These are phyloP conservation scores for Myotis brandtii DNA, from an alignment of 2,113 vertebrate genomes.

Conservation along the genomic window DNA sequence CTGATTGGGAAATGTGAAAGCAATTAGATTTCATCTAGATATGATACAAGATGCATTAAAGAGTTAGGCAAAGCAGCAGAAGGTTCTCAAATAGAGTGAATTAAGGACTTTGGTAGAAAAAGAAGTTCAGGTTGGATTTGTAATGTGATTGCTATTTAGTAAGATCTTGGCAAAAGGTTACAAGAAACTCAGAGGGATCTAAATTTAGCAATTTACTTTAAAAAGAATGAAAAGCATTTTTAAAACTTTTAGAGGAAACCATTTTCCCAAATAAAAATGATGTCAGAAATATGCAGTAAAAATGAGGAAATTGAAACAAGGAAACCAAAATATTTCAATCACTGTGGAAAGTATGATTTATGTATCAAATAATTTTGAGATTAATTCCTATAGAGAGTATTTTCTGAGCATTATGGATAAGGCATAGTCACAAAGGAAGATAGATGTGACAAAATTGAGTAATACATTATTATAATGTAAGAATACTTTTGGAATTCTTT, in stretches of 20 bases:
- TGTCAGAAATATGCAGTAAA: slow-evolving; percentile 6
- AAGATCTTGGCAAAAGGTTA: slow-evolving; percentile 37
- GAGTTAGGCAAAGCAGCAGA: neutral
- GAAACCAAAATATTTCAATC: slow-evolving; percentile 30
- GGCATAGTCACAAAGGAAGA: slow-evolving; percentile 39
- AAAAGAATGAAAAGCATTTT: neutral
- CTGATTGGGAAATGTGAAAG: slow-evolving; percentile 17
- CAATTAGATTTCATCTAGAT: slow-evolving; percentile 70
- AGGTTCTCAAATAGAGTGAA: neutral
- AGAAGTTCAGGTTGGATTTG: neutral
- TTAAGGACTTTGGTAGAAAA: slow-evolving; percentile 22
- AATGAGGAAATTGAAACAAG: neutral
- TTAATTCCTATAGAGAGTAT: neutral
- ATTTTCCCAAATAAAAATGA: slow-evolving; percentile 16
- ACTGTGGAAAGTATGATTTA: neutral
- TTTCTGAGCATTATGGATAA: neutral
- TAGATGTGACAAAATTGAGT: neutral
- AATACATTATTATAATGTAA: neutral
- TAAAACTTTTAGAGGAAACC: neutral
- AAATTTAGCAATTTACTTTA: slow-evolving; percentile 19
- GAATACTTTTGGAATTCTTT: slow-evolving; percentile 39
- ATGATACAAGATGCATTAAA: neutral
- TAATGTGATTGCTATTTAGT: neutral
- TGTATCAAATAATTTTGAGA: slow-evolving; percentile 6
- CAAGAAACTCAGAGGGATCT: neutral